A percentile compares a stretch with the other conserved stretches of the same genome.
These are phyloP conservation scores for Papilio glaucus DNA, from an alignment of 1,140 invertebrate genomes.

Conservation along the genomic window DNA sequence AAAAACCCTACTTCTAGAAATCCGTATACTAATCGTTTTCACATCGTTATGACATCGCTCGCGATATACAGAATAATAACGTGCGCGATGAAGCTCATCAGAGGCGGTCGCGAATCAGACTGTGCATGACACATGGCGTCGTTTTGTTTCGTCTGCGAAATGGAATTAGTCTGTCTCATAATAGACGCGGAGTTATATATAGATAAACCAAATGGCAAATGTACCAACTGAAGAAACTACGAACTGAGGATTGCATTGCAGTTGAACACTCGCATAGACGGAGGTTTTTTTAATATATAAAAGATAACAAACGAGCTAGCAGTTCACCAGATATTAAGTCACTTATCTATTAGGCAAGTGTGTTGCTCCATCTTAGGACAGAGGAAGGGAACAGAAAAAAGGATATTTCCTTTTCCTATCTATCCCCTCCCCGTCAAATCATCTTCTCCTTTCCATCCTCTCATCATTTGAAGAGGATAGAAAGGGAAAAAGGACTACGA, in stretches of 20 bases:
- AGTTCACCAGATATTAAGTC: no score
- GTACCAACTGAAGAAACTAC: background rate
- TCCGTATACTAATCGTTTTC: background rate
- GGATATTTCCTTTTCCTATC: no score
- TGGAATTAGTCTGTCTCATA: constrained; percentile 13
- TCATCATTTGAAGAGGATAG: no score
- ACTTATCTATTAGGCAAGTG: background rate
- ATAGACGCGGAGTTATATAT: constrained; percentile 23
- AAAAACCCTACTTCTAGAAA: no score
- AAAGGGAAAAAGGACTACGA: no score
- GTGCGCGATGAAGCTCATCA: constrained; percentile 54
- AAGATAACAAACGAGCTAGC: background rate
- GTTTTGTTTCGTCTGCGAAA: constrained; percentile 4
- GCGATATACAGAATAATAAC: constrained; percentile 47
- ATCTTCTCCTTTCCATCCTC: no score
- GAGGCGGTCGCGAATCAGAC: constrained; percentile 56
- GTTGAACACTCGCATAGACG: background rate
- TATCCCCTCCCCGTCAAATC: no score
- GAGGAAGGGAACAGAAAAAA: no score
- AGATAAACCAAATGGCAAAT: constrained; percentile 5
- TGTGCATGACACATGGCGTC: constrained; percentile 61
- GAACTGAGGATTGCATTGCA: background rate
- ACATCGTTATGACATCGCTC: background rate
- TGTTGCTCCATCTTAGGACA: no score
- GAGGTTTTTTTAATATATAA: background rate